Base-by-base conservation (phyloP, 2,797 vertebrate genomes). In the Danio jaintianensis region DNA sequence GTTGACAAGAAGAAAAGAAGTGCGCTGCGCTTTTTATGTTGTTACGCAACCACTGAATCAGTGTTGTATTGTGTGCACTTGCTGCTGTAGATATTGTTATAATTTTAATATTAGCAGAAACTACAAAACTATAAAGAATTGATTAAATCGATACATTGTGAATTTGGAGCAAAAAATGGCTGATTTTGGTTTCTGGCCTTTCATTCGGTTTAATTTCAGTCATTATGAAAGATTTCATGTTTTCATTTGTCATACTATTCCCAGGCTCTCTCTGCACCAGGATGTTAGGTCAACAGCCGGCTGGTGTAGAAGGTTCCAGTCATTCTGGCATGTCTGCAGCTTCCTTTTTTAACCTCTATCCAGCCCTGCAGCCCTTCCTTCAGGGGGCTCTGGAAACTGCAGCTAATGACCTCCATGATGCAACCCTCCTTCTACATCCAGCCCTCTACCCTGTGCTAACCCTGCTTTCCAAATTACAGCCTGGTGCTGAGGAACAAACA, bases 381-480 rank as follows among this genome's bases (percentile, higher is more conserved):
- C 92, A 95, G 12, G 75, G 42, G 0, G 93, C 96, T 78, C 89
- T 96, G 10, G 84, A 69, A 71, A 87, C 70, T 6, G 93, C 94
- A 2, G 90, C 92, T 6, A 58, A 83, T 63, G 81, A 87, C 20
- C 86, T 84, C 0, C 90, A 91, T 6, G 45, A 84, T 7, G 91
- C 89, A 66, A 85, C 81, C 0, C 85, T 95, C 0, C 77, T 45
- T 76, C 91, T 96, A 38, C 92, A 89, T 6, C 96, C 96, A 0
- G 93, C 95, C 0, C 94, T 98, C 53, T 96, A 95, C 0, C 94
- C 96, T 0, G 82, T 96, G 79, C 95, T 98, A 61, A 96, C 94
- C 0, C 91, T 98, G 79, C 87, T 98, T 78, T 93, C 95, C 16
- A 96, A 95, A 74, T 93, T 97, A 16, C 96, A 97, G 89, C 94